Base-by-base conservation (phyloP, 2,888 invertebrate species). In the Drosophila sordidapex region DNA sequence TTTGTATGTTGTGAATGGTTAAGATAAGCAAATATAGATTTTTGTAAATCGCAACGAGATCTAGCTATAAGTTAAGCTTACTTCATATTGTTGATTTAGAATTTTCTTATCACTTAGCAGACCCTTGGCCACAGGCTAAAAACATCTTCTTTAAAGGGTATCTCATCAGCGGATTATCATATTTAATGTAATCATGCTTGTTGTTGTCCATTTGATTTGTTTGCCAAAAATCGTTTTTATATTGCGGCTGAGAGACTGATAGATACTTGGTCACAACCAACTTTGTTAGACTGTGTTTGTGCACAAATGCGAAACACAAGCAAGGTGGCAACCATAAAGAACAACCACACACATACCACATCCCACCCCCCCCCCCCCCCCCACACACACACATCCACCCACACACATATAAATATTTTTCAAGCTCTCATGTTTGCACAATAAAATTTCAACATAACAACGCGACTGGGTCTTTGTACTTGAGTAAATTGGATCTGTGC, bases 401-500 rank as follows among this genome's bases (percentile, higher is more conserved):
- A 52, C 43, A 27, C 35, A 33, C 11, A 54, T 25, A 65, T 57
- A 79, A 60, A 64, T 66, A 62, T 65, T 56, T 67, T 53, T 69
- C 46, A 74, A 69, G 69, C 76, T 82, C 82, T 74, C 89, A 85
- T 89, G 90, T 86, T 86, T 89, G 88, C 70, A 89, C 88, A 85
- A 85, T 85, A 85, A 89, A 85, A 88, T 85, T 89, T 86, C 70
- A 89, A 81, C 90, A 81, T 89, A 36, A 25, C 21, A 46, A 87
- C 88, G 88, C 86, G 90, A 87, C 81, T 71, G 70, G 85, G 81
- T 84, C 88, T 89, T 85, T 89, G 90, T 85, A 87, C 85, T 85
- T 89, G 90, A 89, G 88, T 85, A 89, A 85, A 85, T 85, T 85
- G 85, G 85, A 89, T 85, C 83, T 85, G 87, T 89, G 87, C 85